These are phyloP conservation scores for Drosophila saltans DNA, from an alignment of 1,140 invertebrate species.

Conservation along the genomic window DNA sequence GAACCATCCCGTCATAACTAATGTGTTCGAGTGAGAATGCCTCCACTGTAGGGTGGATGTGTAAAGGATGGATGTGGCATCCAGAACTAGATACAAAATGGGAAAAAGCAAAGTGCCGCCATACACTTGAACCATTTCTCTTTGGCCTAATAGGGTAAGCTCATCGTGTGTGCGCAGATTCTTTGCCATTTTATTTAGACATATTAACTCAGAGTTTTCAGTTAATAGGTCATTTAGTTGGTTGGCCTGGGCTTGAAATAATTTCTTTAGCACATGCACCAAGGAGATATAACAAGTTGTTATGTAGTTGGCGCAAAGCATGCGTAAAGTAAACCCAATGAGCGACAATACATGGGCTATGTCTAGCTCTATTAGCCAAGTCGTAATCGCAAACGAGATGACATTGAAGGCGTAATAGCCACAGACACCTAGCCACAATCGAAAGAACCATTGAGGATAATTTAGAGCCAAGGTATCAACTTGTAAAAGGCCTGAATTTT, in stretches of 20 bases:
- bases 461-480: conserved; percentile 1
- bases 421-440: conserved; percentile 24
- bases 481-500: conserved; percentile 1
- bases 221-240: conserved; percentile 11
- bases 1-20: conserved; percentile 30
- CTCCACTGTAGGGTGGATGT: neutral
- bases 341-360: conserved; percentile 18
- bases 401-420: neutral
- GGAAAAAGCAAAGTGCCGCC: conserved; percentile 47
- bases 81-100: conserved; percentile 38
- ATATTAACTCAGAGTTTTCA: neutral
- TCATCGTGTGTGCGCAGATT: conserved; percentile 37
- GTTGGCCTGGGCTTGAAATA: conserved; percentile 29
- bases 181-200: neutral
- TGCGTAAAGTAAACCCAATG: conserved; percentile 28
- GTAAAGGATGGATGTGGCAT: neutral
- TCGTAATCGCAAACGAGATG: neutral
- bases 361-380: conserved; percentile 6
- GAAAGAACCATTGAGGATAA: conserved; percentile 11
- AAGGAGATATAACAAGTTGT: conserved; percentile 42
- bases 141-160: conserved; percentile 34
- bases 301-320: conserved; percentile 38
- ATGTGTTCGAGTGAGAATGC: neutral
- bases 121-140: conserved; percentile 43
- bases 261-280: conserved; percentile 21